These are phyloP conservation scores for Dermochelys coriacea DNA, from an alignment of 2,797 vertebrate species.

Conservation along the genomic window DNA sequence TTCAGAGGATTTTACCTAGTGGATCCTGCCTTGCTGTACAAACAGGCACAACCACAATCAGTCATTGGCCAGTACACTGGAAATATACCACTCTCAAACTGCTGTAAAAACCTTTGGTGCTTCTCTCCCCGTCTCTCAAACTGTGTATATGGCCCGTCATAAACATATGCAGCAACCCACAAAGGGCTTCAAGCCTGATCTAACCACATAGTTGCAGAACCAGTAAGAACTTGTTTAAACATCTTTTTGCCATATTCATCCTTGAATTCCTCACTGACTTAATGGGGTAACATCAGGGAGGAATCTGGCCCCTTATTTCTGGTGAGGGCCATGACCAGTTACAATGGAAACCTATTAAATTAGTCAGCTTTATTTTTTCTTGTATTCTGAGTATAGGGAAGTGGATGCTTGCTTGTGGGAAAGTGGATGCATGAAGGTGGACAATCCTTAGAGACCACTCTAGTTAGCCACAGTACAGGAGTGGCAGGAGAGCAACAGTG, in stretches of 20 bases:
- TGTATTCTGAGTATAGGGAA: neutral
- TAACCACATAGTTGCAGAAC: neutral
- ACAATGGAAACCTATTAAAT: neutral
- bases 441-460: neutral
- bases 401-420: fast-evolving
- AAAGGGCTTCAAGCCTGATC: neutral
- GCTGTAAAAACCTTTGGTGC: neutral
- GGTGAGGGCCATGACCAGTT: neutral
- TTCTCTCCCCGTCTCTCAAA: neutral
- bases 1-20: neutral
- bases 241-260: neutral
- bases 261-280: neutral
- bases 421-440: neutral
- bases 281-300: neutral
- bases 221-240: neutral
- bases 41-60: neutral
- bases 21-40: neutral
- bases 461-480: neutral
- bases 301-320: neutral
- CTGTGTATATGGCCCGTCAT: neutral
- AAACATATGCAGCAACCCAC: neutral
- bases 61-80: neutral
- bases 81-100: no score
- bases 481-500: neutral
- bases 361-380: neutral